Percentiles rank a stretch among this genome's conserved stretches.
Conservation (phyloP, 2,888 invertebrate species). For the Spialia ferax region DNA sequence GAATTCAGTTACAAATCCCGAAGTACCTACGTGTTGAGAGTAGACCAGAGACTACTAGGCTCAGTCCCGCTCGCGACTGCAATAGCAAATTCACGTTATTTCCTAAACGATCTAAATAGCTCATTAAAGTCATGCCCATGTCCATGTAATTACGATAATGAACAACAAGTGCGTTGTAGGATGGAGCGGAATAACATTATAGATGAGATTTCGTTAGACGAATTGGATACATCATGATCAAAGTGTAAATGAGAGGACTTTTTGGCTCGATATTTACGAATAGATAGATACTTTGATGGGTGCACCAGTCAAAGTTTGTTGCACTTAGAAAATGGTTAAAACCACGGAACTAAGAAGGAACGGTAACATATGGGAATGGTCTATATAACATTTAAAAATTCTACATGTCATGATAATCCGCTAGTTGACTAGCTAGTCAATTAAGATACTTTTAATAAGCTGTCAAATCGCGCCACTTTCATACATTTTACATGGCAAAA, state of each 20-base stretch:
- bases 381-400: no score
- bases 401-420: no score
- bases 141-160: conserved; percentile 40
- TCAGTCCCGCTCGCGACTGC: conserved; percentile 58
- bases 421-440: no score
- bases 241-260: neutral
- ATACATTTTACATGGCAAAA: no score
- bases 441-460: no score
- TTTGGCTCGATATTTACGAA: neutral
- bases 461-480: no score
- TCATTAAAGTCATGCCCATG: conserved; percentile 47
- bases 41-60: conserved; percentile 22
- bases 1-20: no score
- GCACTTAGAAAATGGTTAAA: conserved; percentile 20
- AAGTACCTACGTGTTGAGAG: conserved; percentile 47
- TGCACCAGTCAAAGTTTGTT: conserved; percentile 19
- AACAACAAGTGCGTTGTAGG: conserved; percentile 21
- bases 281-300: neutral
- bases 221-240: neutral
- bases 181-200: conserved; percentile 25
- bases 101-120: conserved; percentile 51
- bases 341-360: no score
- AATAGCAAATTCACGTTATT: conserved; percentile 57
- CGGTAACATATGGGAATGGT: no score
- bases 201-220: neutral